phyloP scores from a whole-genome alignment of 1,140 invertebrate species.

The Drosophila neocordata region DNA sequence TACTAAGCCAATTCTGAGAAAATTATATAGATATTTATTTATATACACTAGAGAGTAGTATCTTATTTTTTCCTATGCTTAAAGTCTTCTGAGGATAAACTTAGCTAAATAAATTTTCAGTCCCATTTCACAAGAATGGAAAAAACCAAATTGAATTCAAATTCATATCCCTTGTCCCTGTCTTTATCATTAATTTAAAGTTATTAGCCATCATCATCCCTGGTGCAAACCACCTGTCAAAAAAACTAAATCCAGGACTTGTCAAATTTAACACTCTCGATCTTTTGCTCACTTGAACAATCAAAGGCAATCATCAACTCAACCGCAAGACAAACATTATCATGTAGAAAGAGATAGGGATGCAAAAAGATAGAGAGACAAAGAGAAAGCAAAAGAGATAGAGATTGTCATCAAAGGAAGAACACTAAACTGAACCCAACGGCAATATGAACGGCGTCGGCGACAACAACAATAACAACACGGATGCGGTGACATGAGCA shows the following conservation, averaged over 20 bases:
- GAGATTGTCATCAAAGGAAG: slow-evolving; percentile 64
- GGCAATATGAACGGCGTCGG: slow-evolving; percentile 2
- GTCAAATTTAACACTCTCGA: slow-evolving; percentile 41
- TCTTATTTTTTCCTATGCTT: too few species aligned
- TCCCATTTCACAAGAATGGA: too few species aligned
- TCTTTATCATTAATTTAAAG: not conserved
- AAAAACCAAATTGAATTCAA: not conserved
- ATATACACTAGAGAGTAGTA: too few species aligned
- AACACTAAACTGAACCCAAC: slow-evolving; percentile 13
- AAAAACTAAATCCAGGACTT: slow-evolving; percentile 36
- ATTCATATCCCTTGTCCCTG: not conserved
- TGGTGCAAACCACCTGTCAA: slow-evolving; percentile 13
- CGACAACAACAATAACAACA: slow-evolving; percentile 35
- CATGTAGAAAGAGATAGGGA: slow-evolving; percentile 25
- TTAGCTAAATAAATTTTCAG: too few species aligned
- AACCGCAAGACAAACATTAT: slow-evolving; percentile 77
- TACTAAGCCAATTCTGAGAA: too few species aligned
- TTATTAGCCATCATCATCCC: not conserved
- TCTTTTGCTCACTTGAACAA: slow-evolving; percentile 40
- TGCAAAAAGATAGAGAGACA: not conserved
- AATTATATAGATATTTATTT: too few species aligned
- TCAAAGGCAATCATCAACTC: slow-evolving; percentile 72
- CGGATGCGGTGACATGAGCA: slow-evolving; percentile 67
- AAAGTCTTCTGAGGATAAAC: too few species aligned
- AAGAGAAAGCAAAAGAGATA: not conserved